phyloP scores from a whole-genome alignment of 2,888 invertebrate species.

The Erebia ligea region DNA sequence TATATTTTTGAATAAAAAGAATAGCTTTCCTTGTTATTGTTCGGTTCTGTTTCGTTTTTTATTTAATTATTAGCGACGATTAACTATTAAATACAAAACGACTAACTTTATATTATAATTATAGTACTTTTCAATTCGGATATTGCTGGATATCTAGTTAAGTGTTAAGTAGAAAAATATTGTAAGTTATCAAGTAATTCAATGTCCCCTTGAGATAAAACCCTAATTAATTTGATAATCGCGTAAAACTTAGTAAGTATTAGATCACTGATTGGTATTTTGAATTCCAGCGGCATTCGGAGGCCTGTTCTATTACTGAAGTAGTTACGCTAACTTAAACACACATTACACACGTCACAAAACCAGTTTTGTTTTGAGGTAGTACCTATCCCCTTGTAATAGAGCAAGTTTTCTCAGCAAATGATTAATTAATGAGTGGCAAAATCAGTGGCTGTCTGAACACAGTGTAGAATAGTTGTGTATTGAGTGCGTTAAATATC shows the following conservation, averaged over 20 bases:
- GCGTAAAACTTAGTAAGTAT: not conserved
- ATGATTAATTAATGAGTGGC: not conserved
- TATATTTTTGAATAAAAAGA: too few relatives aligned
- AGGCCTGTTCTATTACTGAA: too few relatives aligned
- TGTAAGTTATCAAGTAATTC: not conserved
- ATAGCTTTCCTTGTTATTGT: too few relatives aligned
- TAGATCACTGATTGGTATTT: not conserved
- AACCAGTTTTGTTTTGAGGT: slow-evolving; percentile 1
- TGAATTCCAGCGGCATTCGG: not conserved
- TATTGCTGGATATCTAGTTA: too few relatives aligned
- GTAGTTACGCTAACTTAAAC: too few relatives aligned
- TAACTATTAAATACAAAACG: too few relatives aligned
- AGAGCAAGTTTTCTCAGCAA: slow-evolving; percentile 1
- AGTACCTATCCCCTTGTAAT: not conserved
- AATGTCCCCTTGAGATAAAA: not conserved
- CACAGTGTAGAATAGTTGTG: slow-evolving; percentile 19
- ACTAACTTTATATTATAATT: too few relatives aligned
- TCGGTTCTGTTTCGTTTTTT: too few relatives aligned
- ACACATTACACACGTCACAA: not conserved
- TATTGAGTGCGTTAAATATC: not conserved
- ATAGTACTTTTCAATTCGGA: too few relatives aligned
- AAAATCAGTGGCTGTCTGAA: slow-evolving; percentile 18
- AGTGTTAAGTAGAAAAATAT: not conserved
- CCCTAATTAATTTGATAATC: slow-evolving; percentile 14
- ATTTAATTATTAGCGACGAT: too few relatives aligned